These are phyloP conservation scores for Phasianus colchicus DNA, from an alignment of 2,113 vertebrate genomes.

Conservation along the genomic window DNA sequence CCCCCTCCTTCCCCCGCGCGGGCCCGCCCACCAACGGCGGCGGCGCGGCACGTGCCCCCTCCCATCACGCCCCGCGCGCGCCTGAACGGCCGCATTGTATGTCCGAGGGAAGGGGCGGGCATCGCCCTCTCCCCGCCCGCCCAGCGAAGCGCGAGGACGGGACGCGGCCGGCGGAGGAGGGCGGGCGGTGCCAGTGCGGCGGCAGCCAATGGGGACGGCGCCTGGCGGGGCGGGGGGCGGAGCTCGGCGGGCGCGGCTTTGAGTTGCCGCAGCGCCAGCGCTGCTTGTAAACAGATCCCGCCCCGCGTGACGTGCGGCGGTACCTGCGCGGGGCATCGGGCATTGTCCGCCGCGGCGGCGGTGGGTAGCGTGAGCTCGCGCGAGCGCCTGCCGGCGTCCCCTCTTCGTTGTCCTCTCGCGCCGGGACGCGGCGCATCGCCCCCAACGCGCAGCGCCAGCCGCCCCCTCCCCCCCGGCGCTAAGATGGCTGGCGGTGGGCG, in stretches of 20 bases:
- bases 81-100: accelerated
- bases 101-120: neutral
- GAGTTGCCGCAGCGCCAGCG: slow-evolving; percentile 48
- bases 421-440: neutral
- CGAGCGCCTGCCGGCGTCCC: too few species aligned
- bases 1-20: accelerated
- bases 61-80: neutral
- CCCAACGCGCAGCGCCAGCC: neutral
- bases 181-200: neutral
- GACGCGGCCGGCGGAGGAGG: accelerated
- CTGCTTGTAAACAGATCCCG: slow-evolving; percentile 90
- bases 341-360: neutral
- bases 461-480: neutral
- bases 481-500: slow-evolving; percentile 55
- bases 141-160: accelerated
- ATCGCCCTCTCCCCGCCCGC: neutral
- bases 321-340: neutral
- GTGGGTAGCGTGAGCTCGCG: neutral
- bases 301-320: slow-evolving; percentile 58
- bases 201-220: neutral
- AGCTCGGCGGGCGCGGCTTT: neutral
- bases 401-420: neutral
- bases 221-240: neutral
- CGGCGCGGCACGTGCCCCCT: accelerated
- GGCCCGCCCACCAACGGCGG: accelerated